These are phyloP conservation scores for Hecatera dysodea DNA, from an alignment of 2,888 invertebrate genomes.

Conservation along the genomic window DNA sequence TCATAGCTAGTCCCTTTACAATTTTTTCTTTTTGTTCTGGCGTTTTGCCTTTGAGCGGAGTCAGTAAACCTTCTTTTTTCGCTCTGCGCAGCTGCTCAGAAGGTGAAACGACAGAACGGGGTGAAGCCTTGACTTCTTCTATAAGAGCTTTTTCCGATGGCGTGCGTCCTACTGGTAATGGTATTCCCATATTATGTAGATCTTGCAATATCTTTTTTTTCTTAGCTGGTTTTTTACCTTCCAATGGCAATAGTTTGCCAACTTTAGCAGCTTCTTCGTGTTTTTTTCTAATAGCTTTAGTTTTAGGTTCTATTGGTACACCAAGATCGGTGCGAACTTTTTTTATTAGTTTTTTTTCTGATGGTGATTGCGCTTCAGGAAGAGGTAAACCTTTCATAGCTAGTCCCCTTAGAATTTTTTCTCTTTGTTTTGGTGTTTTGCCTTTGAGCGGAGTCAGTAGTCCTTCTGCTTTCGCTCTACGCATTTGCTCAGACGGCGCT, in stretches of 20 bases:
- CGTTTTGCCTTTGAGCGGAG: constrained; percentile 1
- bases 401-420: constrained; percentile 63
- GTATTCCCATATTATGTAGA: constrained; percentile 45
- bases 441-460: constrained; percentile 48
- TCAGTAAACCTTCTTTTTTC: neutral
- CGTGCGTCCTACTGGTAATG: constrained; percentile 66
- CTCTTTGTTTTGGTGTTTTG: constrained; percentile 66
- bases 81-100: constrained; percentile 13
- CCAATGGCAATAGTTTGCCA: constrained; percentile 21
- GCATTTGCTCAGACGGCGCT: constrained; percentile 52
- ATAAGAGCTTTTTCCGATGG: constrained; percentile 47
- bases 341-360: constrained; percentile 66
- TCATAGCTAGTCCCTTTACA: neutral
- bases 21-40: constrained; percentile 19
- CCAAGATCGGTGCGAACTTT: constrained; percentile 70
- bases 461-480: constrained; percentile 50
- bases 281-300: constrained; percentile 54
- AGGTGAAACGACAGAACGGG: neutral
- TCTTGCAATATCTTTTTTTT: constrained; percentile 34
- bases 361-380: constrained; percentile 67
- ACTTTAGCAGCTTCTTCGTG: constrained; percentile 58
- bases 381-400: constrained; percentile 60
- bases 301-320: constrained; percentile 68
- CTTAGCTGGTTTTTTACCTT: constrained; percentile 30
- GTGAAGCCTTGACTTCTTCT: neutral